Base-by-base conservation (phyloP, 2,888 invertebrate genomes). In the Megastigmus dorsalis region DNA sequence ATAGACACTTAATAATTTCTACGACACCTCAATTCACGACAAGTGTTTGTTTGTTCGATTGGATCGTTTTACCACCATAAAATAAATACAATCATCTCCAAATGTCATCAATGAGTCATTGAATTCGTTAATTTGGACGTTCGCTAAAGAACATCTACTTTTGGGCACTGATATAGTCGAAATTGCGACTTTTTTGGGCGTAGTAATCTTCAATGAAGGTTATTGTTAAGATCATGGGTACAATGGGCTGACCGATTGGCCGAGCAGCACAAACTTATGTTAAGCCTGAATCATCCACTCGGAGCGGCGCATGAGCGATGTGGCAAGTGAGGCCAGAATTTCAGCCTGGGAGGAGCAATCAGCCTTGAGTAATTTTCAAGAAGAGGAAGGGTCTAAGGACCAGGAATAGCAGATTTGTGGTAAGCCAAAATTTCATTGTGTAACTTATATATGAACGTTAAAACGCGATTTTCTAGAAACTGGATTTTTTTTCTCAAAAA, bases 41-140 rank as follows among this genome's bases (percentile, higher is more conserved):
- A n/a, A n/a, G n/a, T n/a, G n/a, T n/a, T n/a, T n/a, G n/a, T n/a
- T n/a, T n/a, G n/a, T n/a, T n/a, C n/a, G n/a, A n/a, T n/a, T n/a
- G n/a, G n/a, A n/a, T n/a, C n/a, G n/a, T n/a, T n/a, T n/a, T n/a
- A n/a, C n/a, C n/a, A n/a, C n/a, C n/a, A n/a, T n/a, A n/a, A n/a
- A n/a, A n/a, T n/a, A n/a, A n/a, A n/a, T n/a, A n/a, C n/a, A n/a
- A n/a, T n/a, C n/a, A n/a, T n/a, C n/a, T n/a, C n/a, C n/a, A n/a
- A n/a, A n/a, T n/a, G n/a, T n/a, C n/a, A n/a, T n/a, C 50, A 79
- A 77, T 43, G 68, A 77, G 48, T 76, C 77, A 26, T 28, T 78
- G 9, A 78, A 79, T 74, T 76, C 75, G 15, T 38, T 77, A 9
- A 77, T 79, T 18, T 79, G 77, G 75, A 77, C 71, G 18, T 77